Evolutionary conservation across 2,888 invertebrate species (phyloP).

Genomic region (Panopea generosa): DNA sequence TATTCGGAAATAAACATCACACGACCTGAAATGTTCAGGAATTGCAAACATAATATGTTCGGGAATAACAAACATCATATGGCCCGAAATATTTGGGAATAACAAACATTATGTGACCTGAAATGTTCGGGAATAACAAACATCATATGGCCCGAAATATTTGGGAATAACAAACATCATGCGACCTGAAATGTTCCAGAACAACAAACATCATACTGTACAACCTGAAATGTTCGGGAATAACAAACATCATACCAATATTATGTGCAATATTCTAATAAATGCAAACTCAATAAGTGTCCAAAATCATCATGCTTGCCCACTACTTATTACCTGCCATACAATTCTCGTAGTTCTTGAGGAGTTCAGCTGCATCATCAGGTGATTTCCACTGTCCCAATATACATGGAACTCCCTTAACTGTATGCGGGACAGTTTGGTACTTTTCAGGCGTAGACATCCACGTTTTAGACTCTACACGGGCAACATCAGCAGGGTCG

Average conservation of each 20-base stretch:
- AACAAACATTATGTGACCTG: slow-evolving; percentile 96
- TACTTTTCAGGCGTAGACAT: slow-evolving; percentile 94
- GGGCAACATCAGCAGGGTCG: slow-evolving; percentile 98
- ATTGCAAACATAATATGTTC: background rate
- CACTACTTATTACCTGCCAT: slow-evolving; percentile 87
- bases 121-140: slow-evolving; percentile 90
- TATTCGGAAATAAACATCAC: background rate
- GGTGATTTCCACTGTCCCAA: slow-evolving; percentile 97
- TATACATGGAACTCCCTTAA: slow-evolving; percentile 92
- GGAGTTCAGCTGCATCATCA: slow-evolving; percentile 91
- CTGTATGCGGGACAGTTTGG: slow-evolving; percentile 94
- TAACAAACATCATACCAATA: no score
- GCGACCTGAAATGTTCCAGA: no score
- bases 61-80: no score
- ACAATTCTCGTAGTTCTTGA: slow-evolving; percentile 92
- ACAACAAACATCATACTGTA: no score
- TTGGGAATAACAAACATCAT: no score
- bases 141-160: slow-evolving; percentile 91
- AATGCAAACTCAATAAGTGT: no score
- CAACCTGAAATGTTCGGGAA: no score
- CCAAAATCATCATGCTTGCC: no score
- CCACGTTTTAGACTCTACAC: slow-evolving; percentile 98
- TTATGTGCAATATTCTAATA: no score
- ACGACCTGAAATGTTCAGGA: no score
- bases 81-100: slow-evolving; percentile 86